These are phyloP conservation scores for Xenentodon cancila DNA, from an alignment of 2,797 vertebrate genomes.

Conservation along the genomic window DNA sequence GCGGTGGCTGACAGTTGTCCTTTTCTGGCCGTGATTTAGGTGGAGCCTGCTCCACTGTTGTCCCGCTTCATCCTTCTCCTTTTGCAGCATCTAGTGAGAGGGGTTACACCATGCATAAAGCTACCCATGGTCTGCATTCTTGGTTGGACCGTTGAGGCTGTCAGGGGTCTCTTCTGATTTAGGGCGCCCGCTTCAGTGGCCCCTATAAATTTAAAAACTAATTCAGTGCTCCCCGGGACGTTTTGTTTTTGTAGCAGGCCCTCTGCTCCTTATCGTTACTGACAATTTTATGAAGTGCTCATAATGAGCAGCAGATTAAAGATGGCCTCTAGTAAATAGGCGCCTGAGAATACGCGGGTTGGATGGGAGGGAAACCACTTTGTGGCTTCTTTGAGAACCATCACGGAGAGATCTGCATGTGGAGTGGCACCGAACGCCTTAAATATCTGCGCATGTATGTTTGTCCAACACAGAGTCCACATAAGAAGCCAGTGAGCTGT, in stretches of 20 bases:
- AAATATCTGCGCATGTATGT: conserved; percentile 82
- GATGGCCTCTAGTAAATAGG: conserved; percentile 77
- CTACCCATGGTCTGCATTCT: conserved; percentile 89
- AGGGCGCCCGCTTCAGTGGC: conserved; percentile 88
- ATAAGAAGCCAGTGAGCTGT: conserved; percentile 79
- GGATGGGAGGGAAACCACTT: conserved; percentile 49
- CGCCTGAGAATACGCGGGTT: conserved; percentile 62
- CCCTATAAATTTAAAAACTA: conserved; percentile 94
- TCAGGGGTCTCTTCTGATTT: conserved; percentile 96
- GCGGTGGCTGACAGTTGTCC: conserved; percentile 91
- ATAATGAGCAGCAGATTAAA: conserved; percentile 98
- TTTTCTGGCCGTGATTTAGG: conserved; percentile 97
- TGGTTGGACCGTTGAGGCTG: conserved; percentile 89
- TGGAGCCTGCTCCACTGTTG: conserved; percentile 88
- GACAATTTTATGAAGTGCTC: conserved; percentile 99
- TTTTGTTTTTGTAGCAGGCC: conserved; percentile 91
- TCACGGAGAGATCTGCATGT: conserved; percentile 78
- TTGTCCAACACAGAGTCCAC: conserved; percentile 82
- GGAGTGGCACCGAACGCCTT: conserved; percentile 88
- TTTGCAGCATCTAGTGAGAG: conserved; percentile 87
- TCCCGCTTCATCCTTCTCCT: conserved; percentile 87
- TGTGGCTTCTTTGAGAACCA: conserved; percentile 70
- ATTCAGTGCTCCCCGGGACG: conserved; percentile 93
- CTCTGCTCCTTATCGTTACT: conserved; percentile 89
- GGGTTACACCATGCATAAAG: conserved; percentile 88